Base-by-base conservation (phyloP, 2,113 vertebrate species). In the Orientallactaga bullata region DNA sequence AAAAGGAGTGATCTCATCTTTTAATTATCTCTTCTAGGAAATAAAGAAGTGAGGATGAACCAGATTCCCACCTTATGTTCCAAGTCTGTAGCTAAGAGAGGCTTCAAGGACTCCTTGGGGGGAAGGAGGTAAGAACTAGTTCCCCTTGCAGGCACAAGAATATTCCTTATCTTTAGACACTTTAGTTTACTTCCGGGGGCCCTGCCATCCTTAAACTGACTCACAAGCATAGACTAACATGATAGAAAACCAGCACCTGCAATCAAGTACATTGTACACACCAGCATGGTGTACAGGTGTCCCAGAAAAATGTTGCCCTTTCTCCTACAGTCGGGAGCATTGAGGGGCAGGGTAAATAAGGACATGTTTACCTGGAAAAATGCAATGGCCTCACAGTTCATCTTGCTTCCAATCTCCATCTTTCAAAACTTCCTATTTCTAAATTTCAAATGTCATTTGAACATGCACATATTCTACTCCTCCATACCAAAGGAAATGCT, bases 351-450 rank as follows among this genome's bases (percentile, higher is more conserved):
- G 7, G 18, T 80, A 61, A 84, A 79, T 17, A 78, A 30, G 39
- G 55, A 47, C 58, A 11, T 8, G 39, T 39, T 42, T 68, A 7
- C 26, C 30, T 47, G 18, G 8, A 37, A 2, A 2, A 39, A n/a
- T 20, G 0, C 2, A 39, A 26, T 23, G 35, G 0, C 30, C 26
- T 63, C 72, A 3, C 28, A 47, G 8, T 18, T 65, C 1, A 10
- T 74, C 63, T 71, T 76, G 12, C 10, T 90, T n/a, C 78, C 8
- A 89, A 13, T 35, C 12, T 8, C 61, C 37, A 26, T 28, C 82
- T 42, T 87, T 83, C 47, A 78, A 77, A 83, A 6, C 73, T 80
- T 16, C n/a, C 47, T 42, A 18, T 92, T 90, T 77, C 74, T 72
- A 82, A 96, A 95, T 72, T 69, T 73, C 32, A 77, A 77, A 58